Evolutionary conservation across 2,113 vertebrate genomes (phyloP), one percentile per base, ranked within the genome.

Genomic region (Ia io): DNA sequence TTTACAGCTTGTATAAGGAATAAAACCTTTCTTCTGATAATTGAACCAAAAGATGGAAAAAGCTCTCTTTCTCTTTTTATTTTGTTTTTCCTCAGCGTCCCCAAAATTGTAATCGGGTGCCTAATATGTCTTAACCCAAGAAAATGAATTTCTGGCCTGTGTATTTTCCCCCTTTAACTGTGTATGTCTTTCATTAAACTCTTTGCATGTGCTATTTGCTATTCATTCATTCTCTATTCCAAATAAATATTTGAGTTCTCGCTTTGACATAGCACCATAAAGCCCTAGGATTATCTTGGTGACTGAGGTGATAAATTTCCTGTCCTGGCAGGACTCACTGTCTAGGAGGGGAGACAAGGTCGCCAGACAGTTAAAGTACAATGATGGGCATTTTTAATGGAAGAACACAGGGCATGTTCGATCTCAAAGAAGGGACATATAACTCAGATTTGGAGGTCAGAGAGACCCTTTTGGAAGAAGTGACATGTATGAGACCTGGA

Each of bases 51-150:
- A 84, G n/a, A 70, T 69, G 23, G 76, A 22, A 35, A 92, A 71
- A 88, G 14, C 14, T 51, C 73, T n/a, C 3, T 65, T 51, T 80
- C 9, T 88, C 40, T 22, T 56, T 89, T 67, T 49, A 35, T 85
- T 12, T 73, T 51, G 4, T 70, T 94, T 84, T 90, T 84, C 37
- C 22, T 92, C 17, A 88, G 17, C 17, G 2, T 84, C 49, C 4
- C n/a, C 44, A 70, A 59, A 94, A 47, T 90, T 87, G 17, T 88
- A 59, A 90, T 94, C 49, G 88, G 70, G 71, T 88, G 32, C 94
- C 16, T 44, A 84, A 37, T 12, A 28, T 90, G 35, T 71, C 37
- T 90, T 92, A 87, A 76, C 42, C 23, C 69, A 88, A 89, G 90
- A 74, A 84, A 71, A 35, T 83, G 42, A 74, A 17, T 49, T 78